Evolutionary conservation across 2,797 vertebrate species (phyloP).

Genomic region (Psittacula echo): DNA sequence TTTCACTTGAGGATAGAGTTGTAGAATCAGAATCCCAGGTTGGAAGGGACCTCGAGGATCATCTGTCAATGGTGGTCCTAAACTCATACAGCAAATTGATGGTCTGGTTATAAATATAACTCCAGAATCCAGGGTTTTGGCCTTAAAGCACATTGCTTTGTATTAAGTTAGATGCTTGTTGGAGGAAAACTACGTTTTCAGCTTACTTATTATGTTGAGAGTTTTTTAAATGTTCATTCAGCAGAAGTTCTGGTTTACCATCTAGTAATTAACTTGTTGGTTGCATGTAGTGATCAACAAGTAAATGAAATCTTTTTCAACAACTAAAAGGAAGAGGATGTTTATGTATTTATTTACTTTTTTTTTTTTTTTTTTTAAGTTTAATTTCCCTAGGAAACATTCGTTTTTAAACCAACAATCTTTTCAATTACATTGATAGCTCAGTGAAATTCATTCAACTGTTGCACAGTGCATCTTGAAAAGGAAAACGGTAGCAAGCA

Average conservation of each 20-base stretch:
- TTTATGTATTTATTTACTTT: not conserved
- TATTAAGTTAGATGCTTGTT: not conserved
- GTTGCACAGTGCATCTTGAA: not conserved
- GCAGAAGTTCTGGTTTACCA: not conserved
- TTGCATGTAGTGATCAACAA: not conserved
- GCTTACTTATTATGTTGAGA: rapidly evolving
- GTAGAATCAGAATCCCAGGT: not conserved
- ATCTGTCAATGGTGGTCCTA: not conserved
- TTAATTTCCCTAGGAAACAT: not conserved
- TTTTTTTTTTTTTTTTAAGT: not conserved
- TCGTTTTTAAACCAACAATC: not conserved
- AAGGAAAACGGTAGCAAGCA: not conserved
- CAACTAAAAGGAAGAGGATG: not conserved
- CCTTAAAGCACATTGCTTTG: not conserved
- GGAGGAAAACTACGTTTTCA: rapidly evolving
- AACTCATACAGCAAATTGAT: rapidly evolving
- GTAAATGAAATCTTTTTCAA: not conserved
- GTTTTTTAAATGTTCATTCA: rapidly evolving
- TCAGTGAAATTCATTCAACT: not conserved
- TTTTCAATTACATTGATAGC: not conserved
- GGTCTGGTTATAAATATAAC: rapidly evolving
- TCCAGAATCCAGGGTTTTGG: rapidly evolving
- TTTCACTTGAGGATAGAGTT: not conserved
- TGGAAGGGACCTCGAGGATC: not conserved
- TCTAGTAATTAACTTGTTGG: not conserved